Conservation (phyloP, 1,140 invertebrate species). For the Tetragonula clypearis region DNA sequence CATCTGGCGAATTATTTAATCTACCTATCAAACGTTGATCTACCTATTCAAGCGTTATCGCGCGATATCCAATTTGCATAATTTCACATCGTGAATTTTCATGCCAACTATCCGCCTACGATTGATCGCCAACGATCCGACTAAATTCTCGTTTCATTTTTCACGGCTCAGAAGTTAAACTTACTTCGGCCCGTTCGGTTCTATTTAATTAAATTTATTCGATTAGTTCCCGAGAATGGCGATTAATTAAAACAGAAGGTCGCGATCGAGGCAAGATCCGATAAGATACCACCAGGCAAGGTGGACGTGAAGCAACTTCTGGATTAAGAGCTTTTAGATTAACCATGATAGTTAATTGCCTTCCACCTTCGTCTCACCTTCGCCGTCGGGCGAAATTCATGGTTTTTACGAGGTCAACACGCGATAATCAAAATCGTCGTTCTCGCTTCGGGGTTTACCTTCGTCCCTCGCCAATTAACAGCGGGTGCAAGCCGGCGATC, state of each 20-base stretch:
- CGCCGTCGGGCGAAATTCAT: slow-evolving; percentile 17
- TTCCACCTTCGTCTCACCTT: not conserved
- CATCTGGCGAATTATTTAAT: not conserved
- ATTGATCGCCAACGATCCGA: not conserved
- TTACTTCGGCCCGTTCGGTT: too few species aligned
- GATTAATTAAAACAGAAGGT: slow-evolving; percentile 20
- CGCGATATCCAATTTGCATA: not conserved
- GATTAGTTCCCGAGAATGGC: not conserved
- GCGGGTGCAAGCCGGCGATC: not conserved
- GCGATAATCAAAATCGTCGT: slow-evolving; percentile 1
- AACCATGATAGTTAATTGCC: not conserved
- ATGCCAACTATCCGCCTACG: not conserved
- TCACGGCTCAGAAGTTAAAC: too few species aligned
- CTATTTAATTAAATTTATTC: too few species aligned
- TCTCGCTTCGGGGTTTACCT: not conserved
- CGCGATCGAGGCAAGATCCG: not conserved
- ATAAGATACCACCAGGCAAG: not conserved
- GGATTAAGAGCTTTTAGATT: not conserved
- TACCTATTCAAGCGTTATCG: too few species aligned
- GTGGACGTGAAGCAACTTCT: not conserved
- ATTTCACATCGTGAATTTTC: not conserved
- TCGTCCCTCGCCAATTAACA: slow-evolving; percentile 3
- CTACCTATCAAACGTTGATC: not conserved
- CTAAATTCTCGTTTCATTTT: not conserved
- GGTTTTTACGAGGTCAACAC: slow-evolving; percentile 18